Evolutionary conservation across 1,140 invertebrate species (phyloP).

Genomic region (Scaptomyza graminum): DNA sequence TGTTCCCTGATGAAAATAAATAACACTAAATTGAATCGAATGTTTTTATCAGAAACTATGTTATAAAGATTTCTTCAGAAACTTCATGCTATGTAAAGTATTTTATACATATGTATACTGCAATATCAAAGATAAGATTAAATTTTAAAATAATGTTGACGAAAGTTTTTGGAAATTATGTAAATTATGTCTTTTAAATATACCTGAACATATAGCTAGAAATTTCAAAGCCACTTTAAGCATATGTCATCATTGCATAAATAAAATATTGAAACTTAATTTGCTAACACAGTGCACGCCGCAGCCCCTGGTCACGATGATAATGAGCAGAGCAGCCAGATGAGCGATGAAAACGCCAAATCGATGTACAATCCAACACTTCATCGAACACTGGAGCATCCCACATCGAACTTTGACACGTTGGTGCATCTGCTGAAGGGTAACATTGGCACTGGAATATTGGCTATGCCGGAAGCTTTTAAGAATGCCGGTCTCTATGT

Average conservation of each 20-base stretch:
- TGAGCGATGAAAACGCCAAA: constrained; percentile 42
- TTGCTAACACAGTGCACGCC: constrained; percentile 60
- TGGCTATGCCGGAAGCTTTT: constrained; percentile 94
- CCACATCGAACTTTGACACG: constrained; percentile 92
- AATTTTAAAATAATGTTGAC: too few species aligned
- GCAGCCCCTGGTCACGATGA: constrained; percentile 58
- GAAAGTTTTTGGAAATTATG: too few species aligned
- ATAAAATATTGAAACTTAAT: constrained; percentile 17
- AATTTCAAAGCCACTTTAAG: background rate
- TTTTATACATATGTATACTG: too few species aligned
- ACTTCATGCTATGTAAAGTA: background rate
- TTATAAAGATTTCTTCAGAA: too few species aligned
- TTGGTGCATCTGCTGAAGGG: constrained; percentile 92
- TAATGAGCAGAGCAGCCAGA: constrained; percentile 50
- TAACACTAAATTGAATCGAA: too few species aligned
- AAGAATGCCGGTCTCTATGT: constrained; percentile 91
- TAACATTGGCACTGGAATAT: constrained; percentile 93
- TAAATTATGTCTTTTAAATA: too few species aligned
- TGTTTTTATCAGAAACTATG: too few species aligned
- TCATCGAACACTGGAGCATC: constrained; percentile 88
- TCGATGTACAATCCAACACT: constrained; percentile 86
- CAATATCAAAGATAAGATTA: too few species aligned
- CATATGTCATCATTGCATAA: constrained; percentile 16
- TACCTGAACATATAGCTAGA: too few species aligned
- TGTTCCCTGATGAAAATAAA: too few species aligned